Evolutionary conservation across 2,888 invertebrate genomes (phyloP), one percentile per base, ranked within the genome.

Genomic region (Brenthis hecate): DNA sequence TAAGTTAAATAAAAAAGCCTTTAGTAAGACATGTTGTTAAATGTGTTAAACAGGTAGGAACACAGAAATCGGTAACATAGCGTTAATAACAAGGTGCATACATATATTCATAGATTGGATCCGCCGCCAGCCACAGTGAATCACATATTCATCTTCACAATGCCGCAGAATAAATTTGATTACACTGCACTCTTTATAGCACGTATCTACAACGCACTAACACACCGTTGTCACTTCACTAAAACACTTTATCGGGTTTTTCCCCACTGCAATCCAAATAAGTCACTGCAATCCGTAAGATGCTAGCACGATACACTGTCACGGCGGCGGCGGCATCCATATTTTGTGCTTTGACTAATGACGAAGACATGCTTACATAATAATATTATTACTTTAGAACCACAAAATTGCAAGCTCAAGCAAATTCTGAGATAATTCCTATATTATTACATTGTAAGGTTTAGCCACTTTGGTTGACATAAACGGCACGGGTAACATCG

Each of bases 251-350:
- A 80, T 79, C 80, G 81, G 78, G 72, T 76, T 78, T 77, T 83
- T 84, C 87, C 87, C 86, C 92, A 92, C 92, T 92, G 92, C 92
- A 92, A 92, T 92, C 92, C 92, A 86, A 85, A 78, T 81, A 75
- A 82, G 82, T 82, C 92, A 92, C 92, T 92, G 92, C 92, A 92
- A 92, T 92, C 92, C 92, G 84, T 89, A 81, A 79, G 75, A 77
- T 77, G 77, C 75, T 77, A 77, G 79, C 74, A 74, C 48, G 76
- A 72, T 74, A 82, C 83, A 83, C 81, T 83, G 82, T 76, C 75
- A 60, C 32, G 51, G 79, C 77, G 85, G 85, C 85, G 88, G 89
- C 89, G 88, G 85, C 85, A 81, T 85, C 86, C 77, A 71, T 79
- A 76, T 76, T 78, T 85, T 84, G 88, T 85, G 81, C 77, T 74